Base-by-base conservation (phyloP, 35 echinoderm and acorn worm species). In the Chiridota heheva region DNA sequence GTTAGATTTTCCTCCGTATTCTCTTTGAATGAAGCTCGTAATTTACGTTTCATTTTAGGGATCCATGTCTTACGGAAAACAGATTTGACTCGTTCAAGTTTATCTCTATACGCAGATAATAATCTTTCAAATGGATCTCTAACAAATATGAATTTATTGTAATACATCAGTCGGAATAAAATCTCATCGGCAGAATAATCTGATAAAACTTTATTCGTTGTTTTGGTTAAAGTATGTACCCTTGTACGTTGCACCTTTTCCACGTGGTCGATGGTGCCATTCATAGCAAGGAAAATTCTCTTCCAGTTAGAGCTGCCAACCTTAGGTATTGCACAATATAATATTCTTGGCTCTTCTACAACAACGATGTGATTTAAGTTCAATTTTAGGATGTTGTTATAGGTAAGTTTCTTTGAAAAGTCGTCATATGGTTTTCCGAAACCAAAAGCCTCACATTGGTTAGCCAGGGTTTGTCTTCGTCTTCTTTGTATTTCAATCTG, bases 101-200 rank as follows among this genome's bases (percentile, higher is more conserved):
- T 92, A 38, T 92, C 82, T 31, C 77, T 86, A 26, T 64, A 92
- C 3, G 89, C 89, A 1, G 89, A 92, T 31, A 92, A 31, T 27
- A 92, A 27, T 17, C 89, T 47, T 32, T 57, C 84, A 37, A 86
- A 92, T 0, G 89, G 89, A 70, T 92, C 66, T 2, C 89, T 38
- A 3, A 86, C 84, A 30, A 92, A 86, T 2, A 85, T 70, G 46
- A 92, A 81, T 70, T 86, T 86, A 0, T 32, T 63, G 71, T 90
- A 90, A 25, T 77, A 73, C 40, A 15, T 18, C 12, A 90, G 70
- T 57, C 81, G 75, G 17, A 58, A 51, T 36, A 34, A 41, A 17
- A 60, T 68, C 31, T 90, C 33, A 5, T 57, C 1, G 17, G 44
- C 34, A 5, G 61, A 59, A 41, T 86, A 91, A 0, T 74, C 33